Evolutionary conservation across 2,113 vertebrate genomes (phyloP).

Genomic region (Podarcis cretensis): DNA sequence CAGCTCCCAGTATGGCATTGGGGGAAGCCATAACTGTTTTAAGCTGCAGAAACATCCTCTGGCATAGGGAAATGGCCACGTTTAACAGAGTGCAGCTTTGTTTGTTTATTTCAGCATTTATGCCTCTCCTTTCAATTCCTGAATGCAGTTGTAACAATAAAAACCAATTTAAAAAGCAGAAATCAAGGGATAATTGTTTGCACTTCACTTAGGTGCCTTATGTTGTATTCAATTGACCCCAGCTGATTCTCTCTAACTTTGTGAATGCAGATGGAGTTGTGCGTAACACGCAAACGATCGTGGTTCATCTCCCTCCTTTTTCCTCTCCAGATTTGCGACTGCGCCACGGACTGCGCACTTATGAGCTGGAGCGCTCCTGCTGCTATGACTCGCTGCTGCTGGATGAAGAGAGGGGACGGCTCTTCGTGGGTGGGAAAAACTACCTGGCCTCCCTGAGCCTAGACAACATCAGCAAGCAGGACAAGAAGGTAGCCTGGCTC

Average conservation of each 20-base stretch:
- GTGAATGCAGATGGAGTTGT: not conserved
- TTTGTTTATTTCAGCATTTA: not conserved
- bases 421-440: constrained; percentile 93
- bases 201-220: not conserved
- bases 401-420: constrained; percentile 92
- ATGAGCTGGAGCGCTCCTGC: constrained; percentile 88
- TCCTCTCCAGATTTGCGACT: constrained; percentile 83
- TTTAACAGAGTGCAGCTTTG: not conserved
- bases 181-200: not conserved
- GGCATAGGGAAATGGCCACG: not conserved
- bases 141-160: not conserved
- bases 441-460: constrained; percentile 90
- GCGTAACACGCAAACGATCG: too few species aligned
- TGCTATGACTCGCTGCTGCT: constrained; percentile 90
- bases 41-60: not conserved
- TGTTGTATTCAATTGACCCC: not conserved
- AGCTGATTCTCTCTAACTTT: not conserved
- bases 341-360: constrained; percentile 85
- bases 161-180: not conserved
- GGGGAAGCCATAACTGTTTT: too few species aligned
- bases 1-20: too few species aligned
- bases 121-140: not conserved
- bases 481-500: constrained; percentile 83
- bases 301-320: not conserved
- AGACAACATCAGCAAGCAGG: constrained; percentile 91